Evolutionary conservation across 2,113 vertebrate species (phyloP).

Genomic region (Hemiprocne comata): DNA sequence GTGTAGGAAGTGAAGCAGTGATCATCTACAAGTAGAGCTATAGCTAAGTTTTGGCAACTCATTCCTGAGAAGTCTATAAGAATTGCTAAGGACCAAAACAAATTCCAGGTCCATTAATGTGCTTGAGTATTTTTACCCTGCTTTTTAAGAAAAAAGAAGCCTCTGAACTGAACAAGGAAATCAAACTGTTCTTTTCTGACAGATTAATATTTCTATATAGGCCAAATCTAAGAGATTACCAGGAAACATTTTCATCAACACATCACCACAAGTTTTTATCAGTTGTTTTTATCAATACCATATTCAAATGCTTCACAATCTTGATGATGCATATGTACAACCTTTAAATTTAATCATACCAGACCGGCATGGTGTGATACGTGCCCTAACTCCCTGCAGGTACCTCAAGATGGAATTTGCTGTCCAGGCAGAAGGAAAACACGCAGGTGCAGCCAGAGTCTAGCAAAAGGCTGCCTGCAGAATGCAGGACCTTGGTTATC

Average conservation of each 20-base stretch:
- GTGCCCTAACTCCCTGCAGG: no score
- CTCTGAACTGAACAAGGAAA: background rate
- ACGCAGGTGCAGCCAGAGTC: accelerated
- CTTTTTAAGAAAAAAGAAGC: background rate
- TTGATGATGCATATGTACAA: background rate
- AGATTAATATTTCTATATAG: background rate
- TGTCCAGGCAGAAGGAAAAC: background rate
- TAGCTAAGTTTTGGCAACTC: background rate
- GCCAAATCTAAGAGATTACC: background rate
- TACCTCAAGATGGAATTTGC: background rate
- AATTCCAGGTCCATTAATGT: background rate
- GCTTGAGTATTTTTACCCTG: background rate
- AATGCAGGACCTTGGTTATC: background rate
- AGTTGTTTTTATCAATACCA: background rate
- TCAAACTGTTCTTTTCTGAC: background rate
- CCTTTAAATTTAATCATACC: background rate
- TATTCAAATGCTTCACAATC: background rate
- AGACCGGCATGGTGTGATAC: accelerated
- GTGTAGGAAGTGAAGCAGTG: background rate
- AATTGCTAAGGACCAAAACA: background rate
- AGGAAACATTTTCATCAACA: background rate
- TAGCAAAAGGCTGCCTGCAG: background rate
- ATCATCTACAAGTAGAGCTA: no score
- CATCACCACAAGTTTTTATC: background rate
- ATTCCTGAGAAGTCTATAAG: background rate